Evolutionary conservation across 1,140 invertebrate genomes (phyloP).

Genomic region (Drosophila nigrodunni): DNA sequence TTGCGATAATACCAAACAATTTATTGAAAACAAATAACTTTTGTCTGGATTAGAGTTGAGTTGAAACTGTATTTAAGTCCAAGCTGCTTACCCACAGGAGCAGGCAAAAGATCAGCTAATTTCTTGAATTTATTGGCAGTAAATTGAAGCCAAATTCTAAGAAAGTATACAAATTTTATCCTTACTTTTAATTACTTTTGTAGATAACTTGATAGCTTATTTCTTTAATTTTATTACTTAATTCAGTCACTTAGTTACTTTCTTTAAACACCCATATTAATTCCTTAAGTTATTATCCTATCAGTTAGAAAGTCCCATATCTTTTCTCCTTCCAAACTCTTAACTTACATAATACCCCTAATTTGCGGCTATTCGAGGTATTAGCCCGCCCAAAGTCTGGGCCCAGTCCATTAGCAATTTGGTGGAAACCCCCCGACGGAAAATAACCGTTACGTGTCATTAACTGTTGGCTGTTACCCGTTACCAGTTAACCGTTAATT

Average conservation of each 20-base stretch:
- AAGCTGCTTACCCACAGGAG: constrained; percentile 4
- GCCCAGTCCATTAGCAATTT: constrained; percentile 40
- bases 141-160: no score
- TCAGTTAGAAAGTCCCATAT: not conserved
- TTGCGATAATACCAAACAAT: constrained; percentile 57
- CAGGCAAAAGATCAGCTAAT: constrained; percentile 2
- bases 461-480: constrained; percentile 61
- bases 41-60: not conserved
- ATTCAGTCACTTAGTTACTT: not conserved
- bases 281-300: not conserved
- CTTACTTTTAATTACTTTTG: no score
- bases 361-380: constrained; percentile 17
- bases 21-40: constrained; percentile 52
- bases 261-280: not conserved
- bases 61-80: constrained; percentile 7
- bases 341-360: not conserved
- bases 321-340: not conserved
- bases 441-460: constrained; percentile 62
- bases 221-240: not conserved
- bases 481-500: constrained; percentile 65
- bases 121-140: not conserved
- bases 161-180: no score
- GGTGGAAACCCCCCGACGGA: constrained; percentile 7
- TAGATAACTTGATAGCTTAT: not conserved
- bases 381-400: constrained; percentile 9